Percentiles rank a stretch among this genome's conserved stretches.
Conservation (phyloP, 2,113 vertebrate species). For the Brienomyrus longianalis region DNA sequence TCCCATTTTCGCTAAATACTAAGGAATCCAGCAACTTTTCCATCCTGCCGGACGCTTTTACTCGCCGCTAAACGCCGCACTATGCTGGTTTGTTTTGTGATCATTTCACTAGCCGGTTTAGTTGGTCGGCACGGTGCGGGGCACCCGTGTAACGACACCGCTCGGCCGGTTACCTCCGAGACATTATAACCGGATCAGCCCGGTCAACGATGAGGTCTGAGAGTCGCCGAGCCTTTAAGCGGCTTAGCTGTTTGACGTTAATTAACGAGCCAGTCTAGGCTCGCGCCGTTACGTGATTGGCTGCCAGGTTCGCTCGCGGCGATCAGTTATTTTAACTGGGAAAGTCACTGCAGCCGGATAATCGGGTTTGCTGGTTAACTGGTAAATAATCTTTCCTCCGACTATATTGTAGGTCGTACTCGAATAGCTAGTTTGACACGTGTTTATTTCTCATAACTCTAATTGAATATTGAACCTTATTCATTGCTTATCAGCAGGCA, state of each 20-base stretch:
- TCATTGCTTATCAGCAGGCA: background rate
- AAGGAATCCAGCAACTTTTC: background rate
- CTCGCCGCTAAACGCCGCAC: background rate
- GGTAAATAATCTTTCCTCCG: background rate
- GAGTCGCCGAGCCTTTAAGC: background rate
- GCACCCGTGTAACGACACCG: background rate
- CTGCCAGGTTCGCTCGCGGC: background rate
- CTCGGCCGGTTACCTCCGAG: background rate
- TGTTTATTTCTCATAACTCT: background rate
- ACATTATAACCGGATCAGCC: background rate
- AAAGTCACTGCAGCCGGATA: background rate
- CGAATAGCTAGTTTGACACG: background rate
- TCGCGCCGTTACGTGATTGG: background rate
- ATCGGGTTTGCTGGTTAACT: background rate
- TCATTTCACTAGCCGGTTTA: background rate
- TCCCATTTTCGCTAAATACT: background rate
- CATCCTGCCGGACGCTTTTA: background rate
- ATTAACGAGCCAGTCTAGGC: background rate
- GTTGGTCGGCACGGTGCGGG: background rate
- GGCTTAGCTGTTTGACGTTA: background rate
- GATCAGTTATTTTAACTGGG: background rate
- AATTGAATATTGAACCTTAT: background rate
- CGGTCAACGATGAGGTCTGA: background rate
- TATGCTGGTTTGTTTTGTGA: background rate
- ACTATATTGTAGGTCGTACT: background rate